A percentile compares a stretch with the other conserved stretches of the same genome.
Evolutionary conservation across 2,113 vertebrate genomes (phyloP).

Genomic region (Turnix velox): DNA sequence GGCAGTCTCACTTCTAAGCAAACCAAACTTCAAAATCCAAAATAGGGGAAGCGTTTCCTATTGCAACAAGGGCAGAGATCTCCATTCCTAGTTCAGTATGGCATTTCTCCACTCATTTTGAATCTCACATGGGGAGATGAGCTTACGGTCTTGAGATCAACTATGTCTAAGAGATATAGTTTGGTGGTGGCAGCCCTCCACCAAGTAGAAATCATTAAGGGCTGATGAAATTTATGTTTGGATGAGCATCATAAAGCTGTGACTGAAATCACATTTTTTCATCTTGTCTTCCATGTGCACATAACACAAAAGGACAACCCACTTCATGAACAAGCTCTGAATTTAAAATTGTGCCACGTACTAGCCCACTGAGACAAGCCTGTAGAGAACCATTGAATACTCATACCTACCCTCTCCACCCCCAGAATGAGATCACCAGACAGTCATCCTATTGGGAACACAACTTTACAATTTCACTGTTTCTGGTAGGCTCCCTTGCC

Average conservation of each 20-base stretch:
- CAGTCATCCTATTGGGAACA: background rate
- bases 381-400: background rate
- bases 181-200: background rate
- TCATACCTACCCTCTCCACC: background rate
- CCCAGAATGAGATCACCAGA: background rate
- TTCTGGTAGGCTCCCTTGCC: background rate
- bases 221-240: background rate
- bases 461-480: background rate
- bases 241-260: background rate
- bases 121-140: background rate
- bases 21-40: background rate
- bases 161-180: background rate
- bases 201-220: background rate
- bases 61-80: background rate
- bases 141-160: background rate
- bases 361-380: background rate
- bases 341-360: background rate
- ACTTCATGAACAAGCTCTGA: background rate
- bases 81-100: background rate
- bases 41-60: background rate
- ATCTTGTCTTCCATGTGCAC: background rate
- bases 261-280: background rate
- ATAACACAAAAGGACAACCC: background rate
- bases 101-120: background rate
- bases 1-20: background rate